A percentile compares a stretch with the other conserved stretches of the same genome.
Conservation (phyloP, 2,888 invertebrate species). For the Luffia ferchaultella region DNA sequence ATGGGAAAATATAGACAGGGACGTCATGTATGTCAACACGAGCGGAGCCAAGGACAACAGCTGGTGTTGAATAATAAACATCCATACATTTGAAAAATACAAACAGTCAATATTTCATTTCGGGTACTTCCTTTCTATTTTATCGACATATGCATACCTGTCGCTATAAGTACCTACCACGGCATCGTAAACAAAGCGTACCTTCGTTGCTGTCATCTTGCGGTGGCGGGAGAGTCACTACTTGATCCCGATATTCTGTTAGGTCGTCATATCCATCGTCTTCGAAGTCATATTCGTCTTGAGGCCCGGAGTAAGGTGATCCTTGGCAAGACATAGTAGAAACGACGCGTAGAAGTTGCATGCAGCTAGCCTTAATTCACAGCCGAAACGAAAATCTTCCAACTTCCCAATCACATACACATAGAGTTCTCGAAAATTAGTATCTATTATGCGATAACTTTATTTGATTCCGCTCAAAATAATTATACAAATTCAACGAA, state of each 20-base stretch:
- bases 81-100: no score
- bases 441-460: no score
- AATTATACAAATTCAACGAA: no score
- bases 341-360: constrained; percentile 64
- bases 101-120: neutral
- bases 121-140: neutral
- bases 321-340: constrained; percentile 73
- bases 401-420: neutral
- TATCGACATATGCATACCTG: neutral
- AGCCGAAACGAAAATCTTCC: neutral
- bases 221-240: constrained; percentile 58
- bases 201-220: constrained; percentile 69
- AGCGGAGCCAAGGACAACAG: no score
- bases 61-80: no score
- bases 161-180: neutral
- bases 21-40: no score
- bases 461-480: no score
- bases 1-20: no score
- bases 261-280: constrained; percentile 76
- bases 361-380: constrained; percentile 56
- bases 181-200: constrained; percentile 48
- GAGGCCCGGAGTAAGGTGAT: constrained; percentile 72
- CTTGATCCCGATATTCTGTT: constrained; percentile 73
- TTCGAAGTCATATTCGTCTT: constrained; percentile 77
- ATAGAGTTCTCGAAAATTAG: no score